Evolutionary conservation across 2,888 invertebrate species (phyloP), one percentile per base, ranked within the genome.

Genomic region (Acleris laterana): DNA sequence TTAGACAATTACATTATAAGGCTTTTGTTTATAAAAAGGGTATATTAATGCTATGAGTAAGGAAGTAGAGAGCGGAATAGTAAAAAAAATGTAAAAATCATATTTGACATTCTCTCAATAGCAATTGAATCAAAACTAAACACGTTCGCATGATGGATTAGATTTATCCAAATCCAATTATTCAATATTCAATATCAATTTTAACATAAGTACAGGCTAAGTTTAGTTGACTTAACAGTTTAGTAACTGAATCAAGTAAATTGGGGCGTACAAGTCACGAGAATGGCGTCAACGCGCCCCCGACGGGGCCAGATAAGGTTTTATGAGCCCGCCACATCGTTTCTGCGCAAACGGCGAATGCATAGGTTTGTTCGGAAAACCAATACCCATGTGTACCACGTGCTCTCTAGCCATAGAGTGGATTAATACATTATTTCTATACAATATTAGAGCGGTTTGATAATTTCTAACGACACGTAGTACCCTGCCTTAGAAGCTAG

Each of bases 301-400:
- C 71, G 74, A 81, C 87, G 88, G 87, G 90, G 87, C 87, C 84
- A 90, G 92, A 93, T 93, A 93, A 92, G 91, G 87, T 92, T 93
- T 93, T 93, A 93, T 90, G 93, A 90, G 90, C 85, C 87, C 87
- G 84, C 90, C 88, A 84, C 89, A 84, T 89, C 89, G 89, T 90
- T 89, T 87, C 85, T 86, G 81, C 81, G 84, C 83, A 85, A 85
- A 85, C 83, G 85, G 84, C 77, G 80, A 89, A 86, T 87, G 84
- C 85, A 85, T 85, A 83, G 85, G 81, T 87, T 88, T 84, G 81
- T 84, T 83, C 78, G 79, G 81, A 84, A 84, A 84, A 86, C 82
- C 84, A 87, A 88, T 87, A 70, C 56, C 57, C 63, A 66, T 62
- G 62, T 87, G 66, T 85, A 84, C 76, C n/a, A 7, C 46, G 46